Base-by-base conservation (phyloP, 2,113 vertebrate species). In the Lonchura striata region DNA sequence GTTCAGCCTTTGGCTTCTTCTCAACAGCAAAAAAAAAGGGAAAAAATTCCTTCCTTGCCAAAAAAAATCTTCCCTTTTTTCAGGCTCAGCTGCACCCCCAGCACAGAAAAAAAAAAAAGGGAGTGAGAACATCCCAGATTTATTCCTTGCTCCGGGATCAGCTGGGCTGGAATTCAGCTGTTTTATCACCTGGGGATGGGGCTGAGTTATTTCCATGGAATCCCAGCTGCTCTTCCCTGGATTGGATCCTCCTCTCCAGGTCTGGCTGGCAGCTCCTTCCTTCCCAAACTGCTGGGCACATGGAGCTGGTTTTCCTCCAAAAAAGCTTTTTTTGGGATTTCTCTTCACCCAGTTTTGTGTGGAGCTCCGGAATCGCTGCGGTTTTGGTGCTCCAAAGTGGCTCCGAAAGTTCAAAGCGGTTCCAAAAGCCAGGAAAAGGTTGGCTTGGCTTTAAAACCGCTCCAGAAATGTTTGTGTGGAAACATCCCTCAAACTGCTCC, bases 161-260 rank as follows among this genome's bases (percentile, higher is more conserved):
- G 91, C 93, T 94, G 94, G 81, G 91, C 64, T 91, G 95, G 56
- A 63, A 47, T 68, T 88, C 86, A 56, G 83, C 74, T 86, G 82
- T 83, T 72, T n/a, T 20, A 35, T 72, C 95, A 57, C 82, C 46
- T 9, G 21, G 25, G 28, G 47, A 44, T 63, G 81, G 33, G 56
- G 39, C 22, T 28, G 82, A 94, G 64, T 39, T 91, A 74, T 91
- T 95, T 70, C 68, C 27, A 33, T 21, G 82, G 25, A 75, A 75
- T 85, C 70, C 42, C 82, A 85, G 70, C 82, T 85, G 82, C 70
- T 41, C 82, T 66, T 66, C 35, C 70, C 42, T 49, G 82, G 60
- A 13, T 23, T 15, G 24, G 50, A 75, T 23, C 50, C 60, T 41
- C 23, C 49, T 91, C 77, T 65, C 56, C 60, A 39, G 35, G 61